Conservation (phyloP, 2,888 invertebrate genomes). For the Mamestra brassicae region DNA sequence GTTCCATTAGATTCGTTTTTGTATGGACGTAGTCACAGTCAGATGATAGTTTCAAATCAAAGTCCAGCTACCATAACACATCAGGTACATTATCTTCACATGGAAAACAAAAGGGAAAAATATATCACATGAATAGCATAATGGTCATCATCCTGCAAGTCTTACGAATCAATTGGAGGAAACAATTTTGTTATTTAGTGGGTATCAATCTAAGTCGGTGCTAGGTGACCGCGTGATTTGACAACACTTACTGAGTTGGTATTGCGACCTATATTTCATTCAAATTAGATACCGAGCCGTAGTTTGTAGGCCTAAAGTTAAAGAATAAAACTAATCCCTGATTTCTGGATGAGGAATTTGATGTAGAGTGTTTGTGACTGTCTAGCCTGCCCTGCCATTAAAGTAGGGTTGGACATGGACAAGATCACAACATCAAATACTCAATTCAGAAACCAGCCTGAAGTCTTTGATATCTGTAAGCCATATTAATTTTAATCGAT, state of each 20-base stretch:
- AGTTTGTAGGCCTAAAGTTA: neutral
- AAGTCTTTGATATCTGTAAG: too few species aligned
- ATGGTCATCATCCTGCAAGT: constrained; percentile 57
- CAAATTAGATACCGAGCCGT: constrained; percentile 14
- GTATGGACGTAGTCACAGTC: too few species aligned
- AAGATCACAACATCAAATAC: too few species aligned
- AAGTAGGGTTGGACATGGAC: too few species aligned
- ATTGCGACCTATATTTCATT: constrained; percentile 40
- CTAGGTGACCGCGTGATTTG: constrained; percentile 45
- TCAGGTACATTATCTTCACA: constrained; percentile 18
- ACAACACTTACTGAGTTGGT: constrained; percentile 19
- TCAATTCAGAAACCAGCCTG: too few species aligned
- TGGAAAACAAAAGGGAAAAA: constrained; percentile 57
- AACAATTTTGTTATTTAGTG: constrained; percentile 62
- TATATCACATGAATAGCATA: constrained; percentile 44
- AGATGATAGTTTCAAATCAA: neutral
- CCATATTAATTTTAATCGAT: too few species aligned
- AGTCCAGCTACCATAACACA: neutral
- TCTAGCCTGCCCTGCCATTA: too few species aligned
- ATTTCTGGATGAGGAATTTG: too few species aligned
- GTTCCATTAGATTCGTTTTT: too few species aligned
- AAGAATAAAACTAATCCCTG: too few species aligned
- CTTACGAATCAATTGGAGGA: constrained; percentile 66
- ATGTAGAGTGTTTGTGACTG: too few species aligned
- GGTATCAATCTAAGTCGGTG: constrained; percentile 50